Conservation (phyloP, 1,140 invertebrate genomes). For the Calliopsis andreniformis region DNA sequence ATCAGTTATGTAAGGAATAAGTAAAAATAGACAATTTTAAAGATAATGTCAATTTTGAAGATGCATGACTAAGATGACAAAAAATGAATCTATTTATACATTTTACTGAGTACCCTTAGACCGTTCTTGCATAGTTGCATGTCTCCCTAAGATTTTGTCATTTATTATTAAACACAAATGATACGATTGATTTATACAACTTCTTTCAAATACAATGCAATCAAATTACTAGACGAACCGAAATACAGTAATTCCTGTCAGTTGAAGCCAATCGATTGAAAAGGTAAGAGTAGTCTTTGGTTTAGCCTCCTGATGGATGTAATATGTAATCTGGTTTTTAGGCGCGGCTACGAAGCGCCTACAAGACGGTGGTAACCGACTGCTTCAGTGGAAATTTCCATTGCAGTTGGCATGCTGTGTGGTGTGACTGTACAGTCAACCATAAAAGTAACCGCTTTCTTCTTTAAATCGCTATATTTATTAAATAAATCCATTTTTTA, state of each 20-base stretch:
- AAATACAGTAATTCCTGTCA: neutral
- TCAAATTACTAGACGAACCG: neutral
- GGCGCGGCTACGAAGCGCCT: constrained; percentile 63
- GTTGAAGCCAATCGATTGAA: constrained; percentile 19
- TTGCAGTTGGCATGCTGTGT: constrained; percentile 74
- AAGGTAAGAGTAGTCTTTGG: constrained; percentile 57
- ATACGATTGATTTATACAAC: neutral
- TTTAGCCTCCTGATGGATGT: constrained; percentile 56
- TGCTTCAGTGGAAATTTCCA: constrained; percentile 76
- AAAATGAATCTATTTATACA: too few relatives aligned
- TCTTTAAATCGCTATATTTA: neutral
- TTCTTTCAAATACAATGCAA: too few relatives aligned
- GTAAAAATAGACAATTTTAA: too few relatives aligned
- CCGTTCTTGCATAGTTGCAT: too few relatives aligned
- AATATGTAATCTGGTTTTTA: constrained; percentile 73
- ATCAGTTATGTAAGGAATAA: too few relatives aligned
- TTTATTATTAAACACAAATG: neutral
- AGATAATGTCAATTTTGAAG: too few relatives aligned
- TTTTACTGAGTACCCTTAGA: too few relatives aligned
- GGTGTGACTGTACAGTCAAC: constrained; percentile 71
- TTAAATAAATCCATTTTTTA: neutral
- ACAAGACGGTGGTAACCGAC: constrained; percentile 64
- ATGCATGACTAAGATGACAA: too few relatives aligned
- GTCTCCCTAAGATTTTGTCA: neutral
- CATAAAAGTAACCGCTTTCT: constrained; percentile 61